Evolutionary conservation across 2,888 invertebrate species (phyloP).

Genomic region (Acleris cristana): DNA sequence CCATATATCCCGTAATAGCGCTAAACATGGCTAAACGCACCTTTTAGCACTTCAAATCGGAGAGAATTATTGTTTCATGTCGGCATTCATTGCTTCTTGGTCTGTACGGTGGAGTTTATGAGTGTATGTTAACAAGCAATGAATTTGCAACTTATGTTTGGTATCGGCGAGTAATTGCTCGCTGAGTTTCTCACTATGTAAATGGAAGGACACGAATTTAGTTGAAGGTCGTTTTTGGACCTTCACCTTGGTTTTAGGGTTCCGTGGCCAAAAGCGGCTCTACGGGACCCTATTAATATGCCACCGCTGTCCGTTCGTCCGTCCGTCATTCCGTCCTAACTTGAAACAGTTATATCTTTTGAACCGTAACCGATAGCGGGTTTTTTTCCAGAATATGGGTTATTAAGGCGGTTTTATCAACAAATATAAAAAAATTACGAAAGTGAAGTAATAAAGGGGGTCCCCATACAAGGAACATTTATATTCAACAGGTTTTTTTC

Average conservation of each 20-base stretch:
- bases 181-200: constrained; percentile 17
- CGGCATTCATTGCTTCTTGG: constrained; percentile 11
- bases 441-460: no score
- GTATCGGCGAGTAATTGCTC: constrained; percentile 5
- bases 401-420: no score
- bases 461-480: no score
- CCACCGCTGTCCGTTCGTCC: no score
- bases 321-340: no score
- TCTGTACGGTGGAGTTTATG: background rate
- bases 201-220: constrained; percentile 18
- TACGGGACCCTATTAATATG: no score
- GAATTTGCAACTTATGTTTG: background rate
- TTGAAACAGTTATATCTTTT: no score
- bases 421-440: no score
- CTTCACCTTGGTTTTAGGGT: background rate
- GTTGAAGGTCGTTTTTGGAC: constrained; percentile 3
- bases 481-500: no score
- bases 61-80: background rate
- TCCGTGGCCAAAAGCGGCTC: no score
- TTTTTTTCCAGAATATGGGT: no score
- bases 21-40: constrained; percentile 1
- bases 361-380: no score
- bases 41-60: background rate
- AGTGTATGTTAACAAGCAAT: constrained; percentile 1
- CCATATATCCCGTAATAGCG: background rate